A percentile compares a stretch with the other conserved stretches of the same genome.
Conservation (phyloP, 2,888 invertebrate species). For the Onchidella celtica region DNA sequence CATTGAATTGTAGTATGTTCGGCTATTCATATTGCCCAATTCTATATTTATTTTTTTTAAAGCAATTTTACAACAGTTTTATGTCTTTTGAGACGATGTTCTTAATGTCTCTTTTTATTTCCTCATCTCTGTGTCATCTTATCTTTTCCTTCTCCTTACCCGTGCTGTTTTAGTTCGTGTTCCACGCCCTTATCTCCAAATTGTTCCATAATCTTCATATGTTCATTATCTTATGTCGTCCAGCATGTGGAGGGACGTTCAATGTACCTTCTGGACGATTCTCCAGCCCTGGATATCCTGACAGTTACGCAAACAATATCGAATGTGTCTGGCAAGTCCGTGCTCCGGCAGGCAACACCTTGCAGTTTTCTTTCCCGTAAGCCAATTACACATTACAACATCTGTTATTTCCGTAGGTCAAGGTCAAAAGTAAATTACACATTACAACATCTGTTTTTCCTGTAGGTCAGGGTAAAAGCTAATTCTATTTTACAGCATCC, state of each 20-base stretch:
- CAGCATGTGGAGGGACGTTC: constrained; percentile 76
- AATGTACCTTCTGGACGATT: constrained; percentile 85
- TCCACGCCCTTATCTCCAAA: neutral
- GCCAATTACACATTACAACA: neutral
- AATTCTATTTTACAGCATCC: no score
- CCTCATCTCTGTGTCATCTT: neutral
- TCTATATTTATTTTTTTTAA: no score
- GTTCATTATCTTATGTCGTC: neutral
- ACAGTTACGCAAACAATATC: constrained; percentile 82
- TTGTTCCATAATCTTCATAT: no score
- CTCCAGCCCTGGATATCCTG: constrained; percentile 85
- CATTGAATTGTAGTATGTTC: no score
- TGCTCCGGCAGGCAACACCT: neutral
- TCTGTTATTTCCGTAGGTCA: neutral
- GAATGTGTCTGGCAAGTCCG: constrained; percentile 87
- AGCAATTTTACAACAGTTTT: no score
- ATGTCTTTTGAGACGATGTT: no score
- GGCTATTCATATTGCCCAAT: no score
- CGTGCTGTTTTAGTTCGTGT: neutral
- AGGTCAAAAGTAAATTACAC: no score
- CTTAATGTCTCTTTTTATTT: no score
- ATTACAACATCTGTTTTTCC: no score
- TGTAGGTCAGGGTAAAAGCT: no score
- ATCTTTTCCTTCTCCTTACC: neutral
- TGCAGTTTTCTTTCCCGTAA: constrained; percentile 23